Evolutionary conservation across 2,113 vertebrate genomes (phyloP), one percentile per base, ranked within the genome.

Genomic region (Illadopsis cleaveri): DNA sequence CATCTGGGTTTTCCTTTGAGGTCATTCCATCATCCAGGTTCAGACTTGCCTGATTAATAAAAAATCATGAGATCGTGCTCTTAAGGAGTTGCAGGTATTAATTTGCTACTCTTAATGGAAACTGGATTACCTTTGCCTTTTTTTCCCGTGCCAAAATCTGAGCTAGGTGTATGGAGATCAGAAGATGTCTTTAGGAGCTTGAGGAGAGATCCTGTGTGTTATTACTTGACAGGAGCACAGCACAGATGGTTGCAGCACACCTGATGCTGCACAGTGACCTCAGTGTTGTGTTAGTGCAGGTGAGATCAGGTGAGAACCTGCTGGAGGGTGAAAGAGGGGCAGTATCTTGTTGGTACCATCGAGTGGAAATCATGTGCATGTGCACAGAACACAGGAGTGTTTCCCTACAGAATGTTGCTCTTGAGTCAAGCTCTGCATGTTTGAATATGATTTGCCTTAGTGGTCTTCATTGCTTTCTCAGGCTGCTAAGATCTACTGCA

Each of bases 281-380:
- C 12, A n/a, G 76, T 7, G 12, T 4, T 5, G 2, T 51, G 60
- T 84, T 15, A 58, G 25, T n/a, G 51, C 23, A 58, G 77, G 30
- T 75, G 87, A 81, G 54, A 50, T 51, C 42, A 33, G 17, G 30
- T 7, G 25, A 50, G 40, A 69, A 57, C 27, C 15, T 38, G 9
- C 25, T 70, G 25, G 31, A 44, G 37, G 42, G 11, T 78, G 72
- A 40, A 75, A 35, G 47, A 50, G 15, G 11, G 53, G 21, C 42
- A 42, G 31, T 3, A 6, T 28, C 30, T 30, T 50, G 20, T 1
- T 3, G 16, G 18, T 23, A 10, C 40, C 35, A 27, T 25, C 1
- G 5, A n/a, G 30, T 42, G 47, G 11, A 68, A 66, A 60, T 54
- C 35, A 10, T 1, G 1, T 5, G 1, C 11, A 18, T 0, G 0